A percentile compares a stretch with the other conserved stretches of the same genome.
Evolutionary conservation across 2,888 invertebrate genomes (phyloP).

Genomic region (Ptilodon capucinus): DNA sequence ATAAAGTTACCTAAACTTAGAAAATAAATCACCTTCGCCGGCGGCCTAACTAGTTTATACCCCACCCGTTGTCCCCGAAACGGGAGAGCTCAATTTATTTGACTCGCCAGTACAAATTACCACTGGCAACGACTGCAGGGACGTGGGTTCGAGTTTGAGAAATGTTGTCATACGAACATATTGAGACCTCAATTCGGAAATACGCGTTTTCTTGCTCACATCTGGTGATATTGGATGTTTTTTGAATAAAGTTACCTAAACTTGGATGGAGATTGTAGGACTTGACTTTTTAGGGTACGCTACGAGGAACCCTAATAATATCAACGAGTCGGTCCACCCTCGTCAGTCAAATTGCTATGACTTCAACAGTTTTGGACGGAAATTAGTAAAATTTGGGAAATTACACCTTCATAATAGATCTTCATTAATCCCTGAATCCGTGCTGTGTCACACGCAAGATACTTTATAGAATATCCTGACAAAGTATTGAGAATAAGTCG

Average conservation of each 20-base stretch:
- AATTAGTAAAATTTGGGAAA: too few species aligned
- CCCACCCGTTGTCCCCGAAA: slow-evolving; percentile 32
- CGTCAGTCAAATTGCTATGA: too few species aligned
- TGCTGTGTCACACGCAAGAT: too few species aligned
- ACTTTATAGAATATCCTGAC: too few species aligned
- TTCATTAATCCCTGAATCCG: too few species aligned
- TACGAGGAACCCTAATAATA: too few species aligned
- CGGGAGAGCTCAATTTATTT: slow-evolving; percentile 33
- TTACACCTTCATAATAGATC: too few species aligned
- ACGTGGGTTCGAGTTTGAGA: slow-evolving; percentile 25
- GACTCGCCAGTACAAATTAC: slow-evolving; percentile 35
- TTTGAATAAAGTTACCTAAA: slow-evolving; percentile 4
- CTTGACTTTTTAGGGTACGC: too few species aligned
- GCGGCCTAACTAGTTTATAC: slow-evolving; percentile 29
- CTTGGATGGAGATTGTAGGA: too few species aligned
- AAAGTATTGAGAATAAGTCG: too few species aligned
- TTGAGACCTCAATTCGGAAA: slow-evolving; percentile 18
- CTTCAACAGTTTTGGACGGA: too few species aligned
- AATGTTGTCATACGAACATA: slow-evolving; percentile 28
- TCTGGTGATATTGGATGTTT: slow-evolving; percentile 1
- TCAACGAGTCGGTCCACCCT: too few species aligned
- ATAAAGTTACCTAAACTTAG: not conserved
- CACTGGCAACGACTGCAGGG: slow-evolving; percentile 13
- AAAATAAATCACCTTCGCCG: slow-evolving; percentile 16
- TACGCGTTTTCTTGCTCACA: slow-evolving; percentile 13